Evolutionary conservation across 2,888 invertebrate genomes (phyloP).

Genomic region (Temnothorax rugatulus): DNA sequence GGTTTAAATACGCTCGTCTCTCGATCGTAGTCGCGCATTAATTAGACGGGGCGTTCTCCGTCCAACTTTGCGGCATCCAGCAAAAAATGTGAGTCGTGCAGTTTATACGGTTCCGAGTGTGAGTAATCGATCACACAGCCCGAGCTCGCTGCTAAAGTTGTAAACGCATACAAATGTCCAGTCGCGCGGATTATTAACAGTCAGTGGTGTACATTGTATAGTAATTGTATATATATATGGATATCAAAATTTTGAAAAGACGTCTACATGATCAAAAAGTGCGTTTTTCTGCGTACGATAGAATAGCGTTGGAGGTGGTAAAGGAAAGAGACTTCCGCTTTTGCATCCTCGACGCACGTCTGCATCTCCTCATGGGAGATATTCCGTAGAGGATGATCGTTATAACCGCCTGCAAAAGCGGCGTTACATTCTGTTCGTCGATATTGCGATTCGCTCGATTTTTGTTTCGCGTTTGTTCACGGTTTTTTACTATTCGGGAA

Average conservation of each 20-base stretch:
- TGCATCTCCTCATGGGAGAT: background rate
- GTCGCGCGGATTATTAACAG: constrained; percentile 48
- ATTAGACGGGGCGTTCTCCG: constrained; percentile 26
- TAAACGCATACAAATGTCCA: constrained; percentile 72
- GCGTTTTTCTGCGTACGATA: constrained; percentile 21
- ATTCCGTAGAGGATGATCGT: background rate
- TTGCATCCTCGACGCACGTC: constrained; percentile 23
- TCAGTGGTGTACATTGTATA: constrained; percentile 62
- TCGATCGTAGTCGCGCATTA: background rate
- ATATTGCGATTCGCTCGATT: constrained; percentile 22
- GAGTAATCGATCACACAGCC: constrained; percentile 49
- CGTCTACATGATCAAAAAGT: constrained; percentile 61
- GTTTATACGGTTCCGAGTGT: constrained; percentile 33
- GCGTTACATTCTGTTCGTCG: background rate
- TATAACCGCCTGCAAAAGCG: constrained; percentile 14
- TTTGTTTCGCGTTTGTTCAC: constrained; percentile 23
- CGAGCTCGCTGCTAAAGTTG: constrained; percentile 60
- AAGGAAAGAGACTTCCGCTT: constrained; percentile 33
- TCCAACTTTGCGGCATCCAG: constrained; percentile 29
- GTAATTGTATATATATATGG: constrained; percentile 65
- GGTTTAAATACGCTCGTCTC: constrained; percentile 20
- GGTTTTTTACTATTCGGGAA: background rate
- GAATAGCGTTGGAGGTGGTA: constrained; percentile 33
- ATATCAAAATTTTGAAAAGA: constrained; percentile 76
- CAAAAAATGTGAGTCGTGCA: constrained; percentile 45